Percentiles rank a stretch among this genome's conserved stretches.
Evolutionary conservation across 2,113 vertebrate genomes (phyloP).

Genomic region (Pica pica): DNA sequence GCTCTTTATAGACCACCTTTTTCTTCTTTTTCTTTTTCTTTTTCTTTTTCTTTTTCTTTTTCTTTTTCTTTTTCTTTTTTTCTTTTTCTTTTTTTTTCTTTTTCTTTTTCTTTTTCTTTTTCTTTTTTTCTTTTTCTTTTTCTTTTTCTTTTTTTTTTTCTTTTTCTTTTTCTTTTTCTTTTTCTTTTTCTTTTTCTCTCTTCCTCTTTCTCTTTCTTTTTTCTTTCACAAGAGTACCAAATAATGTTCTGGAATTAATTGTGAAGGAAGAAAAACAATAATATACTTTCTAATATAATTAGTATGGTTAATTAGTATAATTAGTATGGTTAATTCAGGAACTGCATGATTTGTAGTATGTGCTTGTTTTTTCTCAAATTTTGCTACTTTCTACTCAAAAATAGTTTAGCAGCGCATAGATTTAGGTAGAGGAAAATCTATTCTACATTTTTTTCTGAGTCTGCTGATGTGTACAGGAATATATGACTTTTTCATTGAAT

Average conservation of each 20-base stretch:
- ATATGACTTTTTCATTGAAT: not conserved
- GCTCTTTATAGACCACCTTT: not conserved
- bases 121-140: no score
- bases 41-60: not conserved
- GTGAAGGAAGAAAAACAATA: not conserved
- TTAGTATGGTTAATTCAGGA: not conserved
- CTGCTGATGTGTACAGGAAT: not conserved
- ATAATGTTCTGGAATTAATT: not conserved
- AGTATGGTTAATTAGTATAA: not conserved
- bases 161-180: not conserved
- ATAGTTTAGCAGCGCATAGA: not conserved
- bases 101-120: not conserved
- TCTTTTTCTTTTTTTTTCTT: no score
- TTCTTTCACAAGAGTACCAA: not conserved
- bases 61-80: not conserved
- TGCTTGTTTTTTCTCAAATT: not conserved
- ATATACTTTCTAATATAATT: not conserved
- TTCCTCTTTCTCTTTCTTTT: no score
- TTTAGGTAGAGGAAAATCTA: not conserved
- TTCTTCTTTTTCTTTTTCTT: not conserved
- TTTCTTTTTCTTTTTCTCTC: not conserved
- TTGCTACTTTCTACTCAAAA: not conserved
- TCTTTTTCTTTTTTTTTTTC: no score
- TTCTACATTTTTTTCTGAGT: not conserved
- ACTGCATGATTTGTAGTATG: not conserved